phyloP scores from a whole-genome alignment of 2,113 vertebrate species.

The Cheirogaleus medius region DNA sequence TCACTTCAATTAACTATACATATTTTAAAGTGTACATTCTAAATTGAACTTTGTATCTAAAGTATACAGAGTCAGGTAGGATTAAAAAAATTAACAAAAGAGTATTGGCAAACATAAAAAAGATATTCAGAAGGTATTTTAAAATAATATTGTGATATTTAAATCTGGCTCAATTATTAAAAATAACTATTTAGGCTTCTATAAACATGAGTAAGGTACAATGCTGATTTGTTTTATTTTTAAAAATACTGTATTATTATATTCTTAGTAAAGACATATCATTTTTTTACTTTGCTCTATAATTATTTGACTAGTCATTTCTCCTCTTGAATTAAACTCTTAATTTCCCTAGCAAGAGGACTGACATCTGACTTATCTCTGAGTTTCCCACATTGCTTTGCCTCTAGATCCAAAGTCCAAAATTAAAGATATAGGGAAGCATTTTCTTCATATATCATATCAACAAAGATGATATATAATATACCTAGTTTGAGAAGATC shows the following conservation, averaged over 20 bases:
- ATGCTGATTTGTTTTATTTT: background rate
- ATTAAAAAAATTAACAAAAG: background rate
- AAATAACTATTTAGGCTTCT: background rate
- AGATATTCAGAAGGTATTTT: background rate
- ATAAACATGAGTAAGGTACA: background rate
- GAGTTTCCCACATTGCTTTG: background rate
- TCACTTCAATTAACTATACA: background rate
- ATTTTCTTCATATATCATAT: background rate
- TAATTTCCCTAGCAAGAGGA: background rate
- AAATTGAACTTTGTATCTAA: background rate
- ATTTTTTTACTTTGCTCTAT: background rate
- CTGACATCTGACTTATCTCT: background rate
- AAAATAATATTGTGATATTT: background rate
- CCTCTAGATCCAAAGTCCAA: background rate
- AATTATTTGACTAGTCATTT: conserved; percentile 1
- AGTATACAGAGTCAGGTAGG: background rate
- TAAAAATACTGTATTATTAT: background rate
- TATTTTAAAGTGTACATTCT: background rate
- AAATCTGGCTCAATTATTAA: background rate
- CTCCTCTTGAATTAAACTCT: background rate
- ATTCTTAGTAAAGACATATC: background rate
- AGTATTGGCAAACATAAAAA: background rate
- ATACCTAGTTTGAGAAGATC: background rate
- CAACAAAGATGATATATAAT: background rate
- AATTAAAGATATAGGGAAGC: background rate